Conservation (phyloP, 2,888 invertebrate species). For the Serrognathus titanus region DNA sequence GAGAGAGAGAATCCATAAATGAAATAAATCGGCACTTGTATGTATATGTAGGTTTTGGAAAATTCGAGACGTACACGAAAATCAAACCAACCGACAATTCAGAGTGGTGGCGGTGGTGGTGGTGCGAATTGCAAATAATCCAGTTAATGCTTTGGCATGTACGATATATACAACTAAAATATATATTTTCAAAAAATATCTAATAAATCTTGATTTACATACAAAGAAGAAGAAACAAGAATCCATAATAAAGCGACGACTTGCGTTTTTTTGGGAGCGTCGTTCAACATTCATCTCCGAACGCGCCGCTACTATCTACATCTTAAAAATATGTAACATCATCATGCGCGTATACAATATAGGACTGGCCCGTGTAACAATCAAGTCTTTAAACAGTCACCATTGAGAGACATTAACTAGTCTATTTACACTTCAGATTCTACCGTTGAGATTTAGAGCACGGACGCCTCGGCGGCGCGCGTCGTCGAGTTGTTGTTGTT, state of each 20-base stretch:
- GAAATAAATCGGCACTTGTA: too few species aligned
- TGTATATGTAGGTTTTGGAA: not conserved
- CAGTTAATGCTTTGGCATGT: constrained; percentile 47
- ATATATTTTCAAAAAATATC: constrained; percentile 16
- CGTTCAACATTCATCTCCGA: constrained; percentile 9
- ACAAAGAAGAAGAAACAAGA: constrained; percentile 21
- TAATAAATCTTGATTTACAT: constrained; percentile 24
- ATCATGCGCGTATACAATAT: constrained; percentile 42
- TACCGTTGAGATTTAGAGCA: constrained; percentile 16
- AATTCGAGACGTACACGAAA: constrained; percentile 26
- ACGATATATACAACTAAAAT: constrained; percentile 31
- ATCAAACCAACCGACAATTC: constrained; percentile 10
- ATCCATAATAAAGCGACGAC: constrained; percentile 20
- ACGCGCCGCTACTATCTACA: constrained; percentile 14
- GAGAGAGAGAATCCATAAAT: too few species aligned
- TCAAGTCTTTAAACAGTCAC: constrained; percentile 15
- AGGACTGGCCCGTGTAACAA: constrained; percentile 38
- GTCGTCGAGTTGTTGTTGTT: constrained; percentile 62
- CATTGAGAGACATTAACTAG: constrained; percentile 9
- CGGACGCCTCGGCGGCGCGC: constrained; percentile 53
- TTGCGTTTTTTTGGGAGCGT: constrained; percentile 18
- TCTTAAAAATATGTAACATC: constrained; percentile 23
- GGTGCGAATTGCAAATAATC: constrained; percentile 21
- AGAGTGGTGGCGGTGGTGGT: not conserved
- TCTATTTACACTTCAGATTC: constrained; percentile 11